These are phyloP conservation scores for Orchesella cincta DNA, from an alignment of 1,140 invertebrate species.

Conservation along the genomic window DNA sequence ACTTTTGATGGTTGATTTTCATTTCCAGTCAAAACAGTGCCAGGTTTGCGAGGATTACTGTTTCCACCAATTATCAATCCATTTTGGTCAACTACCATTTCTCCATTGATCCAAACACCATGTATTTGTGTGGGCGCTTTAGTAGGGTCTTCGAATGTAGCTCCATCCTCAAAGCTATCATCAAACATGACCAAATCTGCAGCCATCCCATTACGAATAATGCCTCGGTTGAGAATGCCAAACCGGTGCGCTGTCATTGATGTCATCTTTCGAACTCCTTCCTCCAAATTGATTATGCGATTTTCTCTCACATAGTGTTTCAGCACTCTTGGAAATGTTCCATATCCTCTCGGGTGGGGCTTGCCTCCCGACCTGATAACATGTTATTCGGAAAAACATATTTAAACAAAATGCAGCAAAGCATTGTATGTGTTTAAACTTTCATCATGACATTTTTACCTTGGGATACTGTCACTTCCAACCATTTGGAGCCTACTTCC, in stretches of 20 bases:
- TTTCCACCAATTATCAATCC: slow-evolving; percentile 3
- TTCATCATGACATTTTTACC: background rate
- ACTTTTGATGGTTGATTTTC: no score
- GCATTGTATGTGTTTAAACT: background rate
- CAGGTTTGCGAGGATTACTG: background rate
- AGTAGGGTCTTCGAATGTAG: slow-evolving; percentile 43
- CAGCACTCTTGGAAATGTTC: slow-evolving; percentile 42
- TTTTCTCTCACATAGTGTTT: slow-evolving; percentile 34
- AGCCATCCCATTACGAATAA: slow-evolving; percentile 33
- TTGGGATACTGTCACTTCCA: slow-evolving; percentile 47
- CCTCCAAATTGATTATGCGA: slow-evolving; percentile 35
- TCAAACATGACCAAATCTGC: slow-evolving; percentile 45
- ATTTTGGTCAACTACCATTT: slow-evolving; percentile 28
- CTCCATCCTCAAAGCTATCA: slow-evolving; percentile 34
- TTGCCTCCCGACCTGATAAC: slow-evolving; percentile 37
- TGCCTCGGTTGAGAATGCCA: slow-evolving; percentile 37
- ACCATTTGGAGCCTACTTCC: slow-evolving; percentile 37
- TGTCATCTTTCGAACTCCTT: slow-evolving; percentile 43
- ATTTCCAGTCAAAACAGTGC: background rate
- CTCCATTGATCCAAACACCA: slow-evolving; percentile 43
- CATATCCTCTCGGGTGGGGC: slow-evolving; percentile 45
- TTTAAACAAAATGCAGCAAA: background rate
- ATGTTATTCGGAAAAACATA: background rate
- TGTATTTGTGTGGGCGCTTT: slow-evolving; percentile 30
- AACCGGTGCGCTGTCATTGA: slow-evolving; percentile 40